Percentiles rank a stretch among this genome's conserved stretches.
phyloP scores from a whole-genome alignment of 2,797 vertebrate species.

The Pseudomugil gertrudae region DNA sequence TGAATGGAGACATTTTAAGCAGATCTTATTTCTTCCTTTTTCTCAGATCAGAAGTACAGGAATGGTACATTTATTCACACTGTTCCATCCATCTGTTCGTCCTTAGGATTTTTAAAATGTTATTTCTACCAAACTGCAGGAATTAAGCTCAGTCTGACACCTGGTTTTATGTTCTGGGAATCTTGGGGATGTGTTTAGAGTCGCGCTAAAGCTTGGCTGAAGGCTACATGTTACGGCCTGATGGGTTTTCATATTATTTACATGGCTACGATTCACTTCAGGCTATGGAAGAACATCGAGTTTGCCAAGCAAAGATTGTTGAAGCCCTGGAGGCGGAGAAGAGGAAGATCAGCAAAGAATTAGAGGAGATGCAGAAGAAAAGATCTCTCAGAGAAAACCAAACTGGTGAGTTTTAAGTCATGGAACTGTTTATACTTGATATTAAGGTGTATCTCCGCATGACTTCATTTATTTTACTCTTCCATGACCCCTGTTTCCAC shows the following conservation, averaged over 20 bases:
- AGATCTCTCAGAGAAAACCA: slow-evolving; percentile 66
- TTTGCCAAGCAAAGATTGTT: slow-evolving; percentile 90
- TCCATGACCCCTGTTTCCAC: background rate
- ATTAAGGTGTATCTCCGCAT: background rate
- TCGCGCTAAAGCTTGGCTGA: slow-evolving; percentile 17
- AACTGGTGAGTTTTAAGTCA: slow-evolving; percentile 59
- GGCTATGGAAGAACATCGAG: slow-evolving; percentile 89
- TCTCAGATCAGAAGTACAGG: background rate
- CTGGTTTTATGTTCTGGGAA: slow-evolving; percentile 30
- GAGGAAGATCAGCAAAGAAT: slow-evolving; percentile 89
- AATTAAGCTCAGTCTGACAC: slow-evolving; percentile 28
- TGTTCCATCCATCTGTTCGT: slow-evolving; percentile 14
- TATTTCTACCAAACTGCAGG: slow-evolving; percentile 2
- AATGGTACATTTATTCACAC: slow-evolving; percentile 17
- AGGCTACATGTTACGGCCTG: slow-evolving; percentile 20
- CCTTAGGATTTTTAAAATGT: slow-evolving; percentile 6
- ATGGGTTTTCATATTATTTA: slow-evolving; percentile 46
- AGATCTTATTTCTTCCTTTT: background rate
- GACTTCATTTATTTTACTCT: background rate
- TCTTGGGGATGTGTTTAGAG: slow-evolving; percentile 30
- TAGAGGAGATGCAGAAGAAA: slow-evolving; percentile 83
- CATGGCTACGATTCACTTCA: slow-evolving; percentile 60
- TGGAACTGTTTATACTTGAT: background rate
- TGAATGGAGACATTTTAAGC: background rate
- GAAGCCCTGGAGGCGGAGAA: slow-evolving; percentile 94